These are phyloP conservation scores for Brachycybe producta DNA, from an alignment of 2,888 invertebrate species.

Conservation along the genomic window DNA sequence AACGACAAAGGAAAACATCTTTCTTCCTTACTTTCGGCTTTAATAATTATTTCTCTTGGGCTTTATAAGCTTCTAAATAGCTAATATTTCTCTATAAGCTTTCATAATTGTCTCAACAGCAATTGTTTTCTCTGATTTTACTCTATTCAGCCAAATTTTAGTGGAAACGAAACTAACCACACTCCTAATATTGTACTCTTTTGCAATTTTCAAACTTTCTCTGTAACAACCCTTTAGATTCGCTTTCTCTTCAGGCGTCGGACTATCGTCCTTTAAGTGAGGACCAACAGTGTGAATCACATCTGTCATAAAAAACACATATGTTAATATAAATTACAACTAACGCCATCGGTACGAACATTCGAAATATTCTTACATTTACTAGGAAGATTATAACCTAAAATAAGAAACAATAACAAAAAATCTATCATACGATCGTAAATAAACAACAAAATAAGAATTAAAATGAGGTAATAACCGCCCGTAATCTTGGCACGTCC, in stretches of 20 bases:
- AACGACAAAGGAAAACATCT: too few species aligned
- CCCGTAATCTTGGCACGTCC: constrained; percentile 73
- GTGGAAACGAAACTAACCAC: too few species aligned
- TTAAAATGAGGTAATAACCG: constrained; percentile 30
- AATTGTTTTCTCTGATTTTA: too few species aligned
- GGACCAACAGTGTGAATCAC: constrained; percentile 86
- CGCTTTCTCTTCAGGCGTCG: constrained; percentile 47
- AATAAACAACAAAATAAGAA: not conserved
- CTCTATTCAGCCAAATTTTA: too few species aligned
- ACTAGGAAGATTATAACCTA: constrained; percentile 60
- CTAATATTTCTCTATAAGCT: too few species aligned
- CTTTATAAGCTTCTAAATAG: too few species aligned
- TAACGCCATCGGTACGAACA: too few species aligned
- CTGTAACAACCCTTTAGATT: constrained; percentile 55
- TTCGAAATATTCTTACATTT: constrained; percentile 53
- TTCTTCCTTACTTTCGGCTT: too few species aligned
- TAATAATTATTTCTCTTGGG: too few species aligned
- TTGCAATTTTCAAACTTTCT: constrained; percentile 47
- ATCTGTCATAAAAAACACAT: constrained; percentile 41
- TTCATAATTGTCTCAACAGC: too few species aligned
- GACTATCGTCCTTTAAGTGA: not conserved
- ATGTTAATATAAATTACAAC: not conserved
- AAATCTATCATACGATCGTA: not conserved
- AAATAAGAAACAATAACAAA: constrained; percentile 18
- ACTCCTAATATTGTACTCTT: constrained; percentile 45